phyloP scores from a whole-genome alignment of 2,888 invertebrate genomes.

The Acanthoscelides obtectus region DNA sequence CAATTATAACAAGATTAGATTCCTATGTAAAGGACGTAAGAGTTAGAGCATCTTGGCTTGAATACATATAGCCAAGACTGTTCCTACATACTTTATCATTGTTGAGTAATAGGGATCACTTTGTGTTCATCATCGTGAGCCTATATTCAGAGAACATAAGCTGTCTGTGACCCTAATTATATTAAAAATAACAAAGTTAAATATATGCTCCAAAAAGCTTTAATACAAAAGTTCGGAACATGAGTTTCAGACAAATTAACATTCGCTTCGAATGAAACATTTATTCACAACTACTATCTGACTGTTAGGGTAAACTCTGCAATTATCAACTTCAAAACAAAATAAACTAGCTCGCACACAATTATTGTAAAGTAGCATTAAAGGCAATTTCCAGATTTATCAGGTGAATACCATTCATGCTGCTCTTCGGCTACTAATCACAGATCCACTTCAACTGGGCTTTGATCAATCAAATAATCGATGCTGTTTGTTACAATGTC shows the following conservation, averaged over 20 bases:
- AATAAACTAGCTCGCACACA: not conserved
- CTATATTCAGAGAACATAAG: too few relatives aligned
- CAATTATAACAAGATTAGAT: too few relatives aligned
- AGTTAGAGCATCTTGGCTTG: too few relatives aligned
- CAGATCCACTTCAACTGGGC: not conserved
- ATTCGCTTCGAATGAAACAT: not conserved
- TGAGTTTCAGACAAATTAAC: not conserved
- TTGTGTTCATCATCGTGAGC: too few relatives aligned
- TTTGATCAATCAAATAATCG: not conserved
- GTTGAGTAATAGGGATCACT: too few relatives aligned
- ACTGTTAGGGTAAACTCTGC: not conserved
- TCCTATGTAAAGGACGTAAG: too few relatives aligned
- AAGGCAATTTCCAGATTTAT: not conserved
- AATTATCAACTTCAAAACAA: not conserved
- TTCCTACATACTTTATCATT: too few relatives aligned
- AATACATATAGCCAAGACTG: too few relatives aligned
- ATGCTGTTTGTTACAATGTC: not conserved
- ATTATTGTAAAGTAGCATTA: not conserved
- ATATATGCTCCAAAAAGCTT: too few relatives aligned
- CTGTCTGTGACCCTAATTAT: too few relatives aligned
- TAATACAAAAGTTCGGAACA: not conserved
- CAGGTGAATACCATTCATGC: not conserved
- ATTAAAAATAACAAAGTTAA: too few relatives aligned
- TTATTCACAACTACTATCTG: not conserved
- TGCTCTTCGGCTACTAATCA: not conserved